These are phyloP conservation scores for Halyomorpha halys DNA, from an alignment of 1,140 invertebrate species.

Conservation along the genomic window DNA sequence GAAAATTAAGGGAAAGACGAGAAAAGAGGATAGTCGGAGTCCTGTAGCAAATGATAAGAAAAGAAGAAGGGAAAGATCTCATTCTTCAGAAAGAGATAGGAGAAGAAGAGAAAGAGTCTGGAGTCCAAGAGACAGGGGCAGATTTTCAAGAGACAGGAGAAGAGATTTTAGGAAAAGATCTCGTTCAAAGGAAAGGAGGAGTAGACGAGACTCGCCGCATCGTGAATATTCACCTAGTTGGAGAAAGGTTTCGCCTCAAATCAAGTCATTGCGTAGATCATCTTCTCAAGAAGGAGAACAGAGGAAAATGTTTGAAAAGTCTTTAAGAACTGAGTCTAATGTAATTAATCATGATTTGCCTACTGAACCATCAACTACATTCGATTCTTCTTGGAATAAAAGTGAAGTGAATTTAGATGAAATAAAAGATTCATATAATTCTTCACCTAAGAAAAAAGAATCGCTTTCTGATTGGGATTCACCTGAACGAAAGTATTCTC, in stretches of 20 bases:
- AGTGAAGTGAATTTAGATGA: too few species aligned
- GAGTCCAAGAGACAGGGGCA: not conserved
- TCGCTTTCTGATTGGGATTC: not conserved
- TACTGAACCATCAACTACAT: not conserved
- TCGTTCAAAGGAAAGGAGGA: constrained; percentile 5
- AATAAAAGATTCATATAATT: not conserved
- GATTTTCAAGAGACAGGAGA: not conserved
- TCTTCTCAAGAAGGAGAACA: not conserved
- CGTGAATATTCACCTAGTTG: not conserved
- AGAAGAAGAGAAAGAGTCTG: constrained; percentile 5
- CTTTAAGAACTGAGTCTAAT: not conserved
- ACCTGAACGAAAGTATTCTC: not conserved
- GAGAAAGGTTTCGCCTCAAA: not conserved
- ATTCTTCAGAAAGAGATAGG: constrained; percentile 5
- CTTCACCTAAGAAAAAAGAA: not conserved
- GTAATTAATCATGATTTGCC: not conserved
- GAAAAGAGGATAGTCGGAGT: not conserved
- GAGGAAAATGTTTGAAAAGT: not conserved
- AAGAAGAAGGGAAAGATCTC: constrained; percentile 5
- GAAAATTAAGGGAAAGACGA: not conserved
- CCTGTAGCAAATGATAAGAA: not conserved
- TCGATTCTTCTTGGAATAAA: too few species aligned
- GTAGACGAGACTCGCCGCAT: not conserved
- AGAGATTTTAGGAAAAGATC: constrained; percentile 7
- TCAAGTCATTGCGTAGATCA: not conserved